Base-by-base conservation (phyloP, 2,113 vertebrate species). In the Naja naja region DNA sequence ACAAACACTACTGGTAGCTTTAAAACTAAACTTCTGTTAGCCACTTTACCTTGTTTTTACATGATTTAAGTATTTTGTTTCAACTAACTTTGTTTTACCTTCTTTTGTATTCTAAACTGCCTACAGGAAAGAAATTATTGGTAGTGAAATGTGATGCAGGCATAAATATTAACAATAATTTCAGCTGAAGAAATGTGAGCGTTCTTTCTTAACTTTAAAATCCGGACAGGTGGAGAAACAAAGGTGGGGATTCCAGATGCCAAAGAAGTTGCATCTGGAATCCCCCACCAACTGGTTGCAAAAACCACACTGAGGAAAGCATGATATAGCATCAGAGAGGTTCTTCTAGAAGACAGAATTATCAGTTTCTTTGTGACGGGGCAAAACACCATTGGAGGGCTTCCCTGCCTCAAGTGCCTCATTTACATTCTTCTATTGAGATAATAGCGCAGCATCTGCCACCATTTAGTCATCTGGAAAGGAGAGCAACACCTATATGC, bases 401-500 rank as follows among this genome's bases (percentile, higher is more conserved):
- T 94, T 93, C 53, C 92, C 94, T 55, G 93, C 90, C 9, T 60
- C 58, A 60, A 60, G 58, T 60, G 58, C 58, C 93, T 92, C 93
- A 88, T 92, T 91, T 95, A 92, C 91, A 93, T 93, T 91, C 91
- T 92, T 88, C 93, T 93, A 91, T 92, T 49, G 91, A 86, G 34
- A 92, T 94, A 94, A 95, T 64, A 91, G 91, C 89, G 43, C 23
- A 95, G 81, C 95, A 97, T 96, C 94, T 95, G 94, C 91, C 94
- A 93, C 23, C 89, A 39, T 89, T 95, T 94, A 96, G 96, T 96
- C 95, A 96, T 96, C 95, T 6, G 4, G 12, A 8, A 91, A 55
- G 34, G 87, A 16, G 64, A 95, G 85, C 89, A 81, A 90, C 45
- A 89, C 94, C 94, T 55, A 20, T 95, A 95, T 94, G 94, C 34